A percentile compares a stretch with the other conserved stretches of the same genome.
phyloP scores from a whole-genome alignment of 2,797 vertebrate species.

The Labeo calbasu region DNA sequence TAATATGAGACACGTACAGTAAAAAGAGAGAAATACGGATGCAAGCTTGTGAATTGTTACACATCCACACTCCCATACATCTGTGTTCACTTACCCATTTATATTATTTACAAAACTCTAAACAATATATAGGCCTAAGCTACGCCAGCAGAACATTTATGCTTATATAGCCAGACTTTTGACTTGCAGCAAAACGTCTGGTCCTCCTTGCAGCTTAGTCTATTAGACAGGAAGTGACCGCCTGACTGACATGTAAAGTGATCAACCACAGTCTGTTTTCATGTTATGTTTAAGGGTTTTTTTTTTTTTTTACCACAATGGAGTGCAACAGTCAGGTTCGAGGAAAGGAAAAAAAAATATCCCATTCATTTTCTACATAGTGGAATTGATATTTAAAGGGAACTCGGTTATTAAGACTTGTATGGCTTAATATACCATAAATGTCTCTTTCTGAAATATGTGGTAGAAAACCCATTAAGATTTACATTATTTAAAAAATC shows the following conservation, averaged over 20 bases:
- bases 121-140: background rate
- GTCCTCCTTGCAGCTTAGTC: background rate
- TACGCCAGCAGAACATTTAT: background rate
- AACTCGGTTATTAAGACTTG: no score
- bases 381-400: background rate
- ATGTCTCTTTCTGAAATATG: no score
- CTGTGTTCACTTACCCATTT: slow-evolving; percentile 21
- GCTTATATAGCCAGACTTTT: slow-evolving; percentile 5
- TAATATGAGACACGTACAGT: slow-evolving; percentile 69
- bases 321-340: background rate
- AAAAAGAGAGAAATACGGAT: slow-evolving; percentile 63
- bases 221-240: background rate
- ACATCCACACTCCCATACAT: slow-evolving; percentile 29
- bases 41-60: slow-evolving; percentile 66
- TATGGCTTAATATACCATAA: no score
- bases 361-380: background rate
- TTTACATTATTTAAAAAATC: no score
- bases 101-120: slow-evolving; percentile 17
- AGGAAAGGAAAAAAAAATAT: background rate
- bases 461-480: no score
- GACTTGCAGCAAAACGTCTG: slow-evolving; percentile 22
- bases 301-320: background rate
- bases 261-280: slow-evolving; percentile 12
- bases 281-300: background rate
- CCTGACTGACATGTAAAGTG: slow-evolving; percentile 19